Evolutionary conservation across 1,140 invertebrate genomes (phyloP).

Genomic region (Andricus grossulariae): DNA sequence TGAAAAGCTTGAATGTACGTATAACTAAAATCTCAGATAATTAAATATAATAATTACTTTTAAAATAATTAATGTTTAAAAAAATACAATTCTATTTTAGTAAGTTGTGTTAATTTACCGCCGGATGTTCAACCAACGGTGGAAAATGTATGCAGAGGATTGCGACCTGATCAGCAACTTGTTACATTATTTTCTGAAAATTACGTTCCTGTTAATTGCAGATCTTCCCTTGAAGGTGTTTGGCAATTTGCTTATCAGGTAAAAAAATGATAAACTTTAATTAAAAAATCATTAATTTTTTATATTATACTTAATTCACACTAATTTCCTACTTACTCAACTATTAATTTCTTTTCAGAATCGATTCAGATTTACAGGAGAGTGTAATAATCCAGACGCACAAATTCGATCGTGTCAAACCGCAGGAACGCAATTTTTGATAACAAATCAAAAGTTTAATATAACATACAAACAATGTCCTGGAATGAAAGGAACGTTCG

Average conservation of each 20-base stretch:
- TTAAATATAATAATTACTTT: background rate
- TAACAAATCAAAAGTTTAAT: slow-evolving; percentile 97
- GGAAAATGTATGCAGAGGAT: slow-evolving; percentile 84
- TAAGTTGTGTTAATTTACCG: slow-evolving; percentile 84
- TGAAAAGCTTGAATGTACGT: slow-evolving; percentile 90
- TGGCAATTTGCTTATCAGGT: slow-evolving; percentile 96
- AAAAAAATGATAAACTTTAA: slow-evolving; percentile 47
- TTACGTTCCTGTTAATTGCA: slow-evolving; percentile 92
- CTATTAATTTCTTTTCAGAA: slow-evolving; percentile 76
- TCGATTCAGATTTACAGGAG: slow-evolving; percentile 92
- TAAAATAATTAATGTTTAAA: slow-evolving; percentile 34
- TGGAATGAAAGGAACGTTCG: slow-evolving; percentile 90
- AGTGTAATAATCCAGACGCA: slow-evolving; percentile 91
- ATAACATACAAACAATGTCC: slow-evolving; percentile 94
- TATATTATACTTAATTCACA: slow-evolving; percentile 38
- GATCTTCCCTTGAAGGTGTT: slow-evolving; percentile 94
- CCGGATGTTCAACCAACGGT: slow-evolving; percentile 81
- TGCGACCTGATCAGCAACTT: slow-evolving; percentile 87
- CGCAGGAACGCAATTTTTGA: slow-evolving; percentile 95
- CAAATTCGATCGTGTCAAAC: slow-evolving; percentile 96
- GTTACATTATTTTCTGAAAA: slow-evolving; percentile 93
- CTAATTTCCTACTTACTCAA: background rate
- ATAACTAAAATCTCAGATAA: slow-evolving; percentile 36
- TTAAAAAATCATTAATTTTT: slow-evolving; percentile 30
- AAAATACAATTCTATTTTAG: slow-evolving; percentile 70